phyloP scores from a whole-genome alignment of 2,888 invertebrate genomes.

The Drosophila imparisetae region DNA sequence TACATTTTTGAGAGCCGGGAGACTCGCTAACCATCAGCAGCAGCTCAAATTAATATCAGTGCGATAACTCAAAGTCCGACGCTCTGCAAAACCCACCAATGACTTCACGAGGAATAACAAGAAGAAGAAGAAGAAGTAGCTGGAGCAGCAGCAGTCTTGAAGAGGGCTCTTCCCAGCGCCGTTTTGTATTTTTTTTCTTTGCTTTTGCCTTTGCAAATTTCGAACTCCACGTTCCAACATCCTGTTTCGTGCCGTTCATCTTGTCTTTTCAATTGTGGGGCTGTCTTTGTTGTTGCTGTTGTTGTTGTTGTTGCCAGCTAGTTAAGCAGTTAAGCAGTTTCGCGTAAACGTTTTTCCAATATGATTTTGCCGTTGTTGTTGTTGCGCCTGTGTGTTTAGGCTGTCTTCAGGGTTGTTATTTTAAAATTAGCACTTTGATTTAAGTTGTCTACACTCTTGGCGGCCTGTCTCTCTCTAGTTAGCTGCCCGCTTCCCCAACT shows the following conservation, averaged over 20 bases:
- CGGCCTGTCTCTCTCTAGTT: constrained; percentile 67
- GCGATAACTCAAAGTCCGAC: constrained; percentile 77
- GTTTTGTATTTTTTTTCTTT: constrained; percentile 32
- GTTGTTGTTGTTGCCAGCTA: constrained; percentile 72
- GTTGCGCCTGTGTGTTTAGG: constrained; percentile 73
- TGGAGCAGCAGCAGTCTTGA: constrained; percentile 12
- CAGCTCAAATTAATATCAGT: constrained; percentile 78
- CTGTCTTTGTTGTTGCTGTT: constrained; percentile 43
- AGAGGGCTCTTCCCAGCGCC: constrained; percentile 40
- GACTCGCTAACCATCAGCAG: constrained; percentile 69
- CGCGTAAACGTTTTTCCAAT: constrained; percentile 78
- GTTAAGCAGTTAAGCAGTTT: constrained; percentile 81
- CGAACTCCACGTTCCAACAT: constrained; percentile 76
- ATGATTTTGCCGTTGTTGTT: constrained; percentile 57
- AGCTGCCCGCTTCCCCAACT: constrained; percentile 44
- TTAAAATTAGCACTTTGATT: constrained; percentile 81
- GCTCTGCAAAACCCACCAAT: constrained; percentile 1
- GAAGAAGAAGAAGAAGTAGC: background rate
- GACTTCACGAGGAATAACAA: constrained; percentile 7
- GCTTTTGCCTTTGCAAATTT: constrained; percentile 65
- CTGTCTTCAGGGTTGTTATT: constrained; percentile 79
- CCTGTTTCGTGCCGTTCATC: constrained; percentile 79
- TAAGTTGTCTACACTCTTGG: constrained; percentile 80
- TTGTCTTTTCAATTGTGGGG: constrained; percentile 77
- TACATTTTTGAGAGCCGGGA: constrained; percentile 65